These are phyloP conservation scores for Lepilemur ruficaudatus DNA, from an alignment of 2,797 vertebrate species.

Conservation along the genomic window DNA sequence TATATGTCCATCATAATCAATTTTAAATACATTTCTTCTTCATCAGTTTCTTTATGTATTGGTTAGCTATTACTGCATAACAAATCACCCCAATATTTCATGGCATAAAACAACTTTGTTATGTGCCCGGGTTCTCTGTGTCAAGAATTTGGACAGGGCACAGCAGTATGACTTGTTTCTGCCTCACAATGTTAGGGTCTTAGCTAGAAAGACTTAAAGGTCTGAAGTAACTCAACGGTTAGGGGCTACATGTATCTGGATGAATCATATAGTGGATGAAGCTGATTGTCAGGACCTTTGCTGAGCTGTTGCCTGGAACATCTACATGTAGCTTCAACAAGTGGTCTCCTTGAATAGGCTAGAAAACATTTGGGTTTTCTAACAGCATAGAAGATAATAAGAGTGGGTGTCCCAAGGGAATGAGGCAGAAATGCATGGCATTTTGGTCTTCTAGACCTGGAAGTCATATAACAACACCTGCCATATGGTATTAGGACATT, in stretches of 20 bases:
- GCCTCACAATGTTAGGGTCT: neutral
- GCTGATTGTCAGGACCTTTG: neutral
- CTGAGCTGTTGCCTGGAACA: neutral
- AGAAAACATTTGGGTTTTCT: neutral
- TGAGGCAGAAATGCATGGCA: neutral
- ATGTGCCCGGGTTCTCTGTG: neutral
- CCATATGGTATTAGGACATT: neutral
- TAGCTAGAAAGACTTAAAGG: neutral
- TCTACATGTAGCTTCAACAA: neutral
- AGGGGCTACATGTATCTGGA: neutral
- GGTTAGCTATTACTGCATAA: neutral
- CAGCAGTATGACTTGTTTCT: neutral
- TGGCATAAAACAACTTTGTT: neutral
- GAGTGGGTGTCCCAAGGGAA: neutral
- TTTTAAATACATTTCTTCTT: neutral
- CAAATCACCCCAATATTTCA: neutral
- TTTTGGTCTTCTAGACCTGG: neutral
- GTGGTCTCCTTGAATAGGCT: neutral
- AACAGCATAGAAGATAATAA: neutral
- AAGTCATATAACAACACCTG: neutral
- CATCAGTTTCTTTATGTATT: neutral
- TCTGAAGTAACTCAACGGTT: neutral
- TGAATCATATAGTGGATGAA: neutral
- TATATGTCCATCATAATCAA: neutral
- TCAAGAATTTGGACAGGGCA: neutral